These are phyloP conservation scores for Porites australiensis DNA, from an alignment of 64 coral and sea anemone genomes.

Conservation along the genomic window DNA sequence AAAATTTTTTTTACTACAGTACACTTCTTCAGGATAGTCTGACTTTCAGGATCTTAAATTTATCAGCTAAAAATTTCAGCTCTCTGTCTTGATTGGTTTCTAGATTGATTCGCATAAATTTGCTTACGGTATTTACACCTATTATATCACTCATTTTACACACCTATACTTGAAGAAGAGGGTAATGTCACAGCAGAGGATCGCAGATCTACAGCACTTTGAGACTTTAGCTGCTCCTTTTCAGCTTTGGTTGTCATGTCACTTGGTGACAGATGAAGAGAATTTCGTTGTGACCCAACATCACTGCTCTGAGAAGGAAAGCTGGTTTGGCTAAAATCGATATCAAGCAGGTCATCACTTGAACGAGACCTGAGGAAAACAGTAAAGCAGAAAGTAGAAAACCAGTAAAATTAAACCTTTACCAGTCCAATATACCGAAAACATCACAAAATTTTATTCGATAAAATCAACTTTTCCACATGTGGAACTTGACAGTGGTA, in stretches of 20 bases:
- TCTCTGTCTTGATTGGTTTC: too few species aligned
- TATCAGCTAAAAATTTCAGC: too few species aligned
- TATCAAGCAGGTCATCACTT: constrained; percentile 73
- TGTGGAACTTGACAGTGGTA: too few species aligned
- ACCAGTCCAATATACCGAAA: too few species aligned
- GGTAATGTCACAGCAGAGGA: constrained; percentile 13
- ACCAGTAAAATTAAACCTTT: too few species aligned
- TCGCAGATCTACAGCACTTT: constrained; percentile 8
- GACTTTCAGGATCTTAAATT: too few species aligned
- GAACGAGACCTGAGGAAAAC: constrained; percentile 45
- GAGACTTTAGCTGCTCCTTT: not conserved
- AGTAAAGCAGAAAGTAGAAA: not conserved
- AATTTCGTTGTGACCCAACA: constrained; percentile 4
- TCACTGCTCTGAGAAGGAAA: constrained; percentile 45
- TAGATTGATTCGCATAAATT: too few species aligned
- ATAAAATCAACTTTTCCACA: too few species aligned
- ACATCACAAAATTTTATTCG: too few species aligned
- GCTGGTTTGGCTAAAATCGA: constrained; percentile 44
- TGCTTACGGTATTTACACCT: too few species aligned
- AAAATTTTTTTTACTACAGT: too few species aligned
- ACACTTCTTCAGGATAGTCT: too few species aligned
- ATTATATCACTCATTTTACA: not conserved
- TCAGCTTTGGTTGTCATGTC: not conserved
- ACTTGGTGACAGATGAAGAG: constrained; percentile 6
- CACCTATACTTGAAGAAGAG: constrained; percentile 30